Base-by-base conservation (phyloP, 2,797 vertebrate genomes). In the Bucorvus abyssinicus region DNA sequence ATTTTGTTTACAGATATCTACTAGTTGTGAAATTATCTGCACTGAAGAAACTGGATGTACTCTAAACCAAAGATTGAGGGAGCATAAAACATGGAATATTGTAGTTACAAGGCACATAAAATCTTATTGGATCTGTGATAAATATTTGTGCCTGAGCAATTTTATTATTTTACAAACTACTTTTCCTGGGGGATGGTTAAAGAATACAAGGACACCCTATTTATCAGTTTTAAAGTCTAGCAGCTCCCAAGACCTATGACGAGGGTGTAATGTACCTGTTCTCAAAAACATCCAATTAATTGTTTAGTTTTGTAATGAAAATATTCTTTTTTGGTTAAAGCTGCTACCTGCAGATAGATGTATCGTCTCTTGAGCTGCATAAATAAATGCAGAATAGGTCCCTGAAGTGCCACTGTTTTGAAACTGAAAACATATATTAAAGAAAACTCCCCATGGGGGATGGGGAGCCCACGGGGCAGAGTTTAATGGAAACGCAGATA, bases 51-150 rank as follows among this genome's bases (percentile, higher is more conserved):
- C 57, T 91, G 44, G 73, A 94, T 95, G 59, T 79, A 87, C 92
- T 96, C 67, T 83, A 44, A 52, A 93, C 49, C 52, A 92, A 96
- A 97, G 89, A 94, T n/a, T 75, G 90, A 96, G 90, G 69, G 87
- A 94, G 52, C 83, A 96, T 97, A 96, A 96, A 97, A 91, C 83
- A 96, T 88, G 87, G 88, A 94, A 94, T 87, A 95, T 60, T 96
- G 44, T 87, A 96, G 90, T 97, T 97, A 97, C 87, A 97, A 85
- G 92, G 75, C 91, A 95, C 94, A 97, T 97, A 97, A 97, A 98
- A 95, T 94, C 85, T 97, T 96, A 97, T 87, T 97, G 87, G 29
- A 93, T 95, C 76, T 87, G 79, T 96, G 94, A 94, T 96, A 97
- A 97, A 96, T 96, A 98, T 95, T 92, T 97, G 93, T 95, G 87